Evolutionary conservation across 1,140 invertebrate genomes (phyloP).

Genomic region (Papilio polytes): DNA sequence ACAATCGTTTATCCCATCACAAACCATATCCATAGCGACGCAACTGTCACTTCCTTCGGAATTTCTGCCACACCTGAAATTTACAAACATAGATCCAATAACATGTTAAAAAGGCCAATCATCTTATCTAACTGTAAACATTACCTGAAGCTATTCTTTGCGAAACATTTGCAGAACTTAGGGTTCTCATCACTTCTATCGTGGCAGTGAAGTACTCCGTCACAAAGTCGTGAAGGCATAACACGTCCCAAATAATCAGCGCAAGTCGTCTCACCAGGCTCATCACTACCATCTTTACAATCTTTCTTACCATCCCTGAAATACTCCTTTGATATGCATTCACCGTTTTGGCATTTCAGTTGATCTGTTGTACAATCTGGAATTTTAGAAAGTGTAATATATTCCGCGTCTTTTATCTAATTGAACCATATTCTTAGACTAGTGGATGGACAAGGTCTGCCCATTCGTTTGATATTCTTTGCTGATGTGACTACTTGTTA

Average conservation of each 20-base stretch:
- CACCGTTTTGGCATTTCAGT: constrained; percentile 87
- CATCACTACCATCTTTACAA: constrained; percentile 89
- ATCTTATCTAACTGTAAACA: constrained; percentile 29
- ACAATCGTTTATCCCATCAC: constrained; percentile 89
- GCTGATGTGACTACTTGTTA: background rate
- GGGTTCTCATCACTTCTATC: constrained; percentile 92
- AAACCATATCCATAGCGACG: constrained; percentile 88
- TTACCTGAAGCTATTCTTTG: constrained; percentile 66
- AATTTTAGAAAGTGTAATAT: constrained; percentile 44
- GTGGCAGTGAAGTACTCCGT: constrained; percentile 90
- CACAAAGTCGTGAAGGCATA: constrained; percentile 88
- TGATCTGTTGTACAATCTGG: constrained; percentile 85
- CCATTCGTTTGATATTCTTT: background rate
- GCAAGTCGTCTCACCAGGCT: constrained; percentile 87
- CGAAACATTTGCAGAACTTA: constrained; percentile 86
- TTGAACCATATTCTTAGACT: background rate
- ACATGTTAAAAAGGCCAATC: background rate
- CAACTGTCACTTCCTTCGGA: constrained; percentile 78
- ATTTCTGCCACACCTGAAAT: constrained; percentile 59
- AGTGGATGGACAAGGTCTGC: background rate
- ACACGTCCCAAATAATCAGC: constrained; percentile 87
- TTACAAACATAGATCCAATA: background rate
- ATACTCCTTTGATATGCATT: constrained; percentile 87
- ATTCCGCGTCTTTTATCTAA: background rate
- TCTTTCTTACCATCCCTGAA: constrained; percentile 88